Conservation (phyloP, 2,888 invertebrate species). For the Synanthedon vespiformis region DNA sequence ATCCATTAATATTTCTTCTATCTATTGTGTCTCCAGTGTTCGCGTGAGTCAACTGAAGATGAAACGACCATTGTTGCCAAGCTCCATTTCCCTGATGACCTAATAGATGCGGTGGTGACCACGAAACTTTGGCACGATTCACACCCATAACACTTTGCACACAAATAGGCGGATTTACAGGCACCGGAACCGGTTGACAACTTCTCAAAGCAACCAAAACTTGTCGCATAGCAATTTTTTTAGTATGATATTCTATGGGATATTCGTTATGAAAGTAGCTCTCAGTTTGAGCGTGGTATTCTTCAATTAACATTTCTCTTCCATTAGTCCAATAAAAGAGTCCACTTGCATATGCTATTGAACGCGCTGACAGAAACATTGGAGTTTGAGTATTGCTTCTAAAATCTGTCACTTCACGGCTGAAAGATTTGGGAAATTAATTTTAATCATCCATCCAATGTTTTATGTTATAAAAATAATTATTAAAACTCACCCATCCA, state of each 20-base stretch:
- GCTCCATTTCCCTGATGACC: constrained; percentile 79
- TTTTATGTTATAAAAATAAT: neutral
- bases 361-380: constrained; percentile 79
- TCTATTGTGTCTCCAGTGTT: constrained; percentile 35
- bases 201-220: constrained; percentile 72
- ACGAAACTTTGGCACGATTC: constrained; percentile 80
- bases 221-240: constrained; percentile 41
- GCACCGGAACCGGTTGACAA: constrained; percentile 83
- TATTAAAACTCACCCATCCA: constrained; percentile 77
- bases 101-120: constrained; percentile 83
- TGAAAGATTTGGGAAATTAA: constrained; percentile 22
- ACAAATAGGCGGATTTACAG: constrained; percentile 81
- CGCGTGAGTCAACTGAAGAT: constrained; percentile 75
- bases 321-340: constrained; percentile 91
- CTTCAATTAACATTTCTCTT: constrained; percentile 80
- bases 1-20: constrained; percentile 65
- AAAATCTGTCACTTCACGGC: constrained; percentile 78
- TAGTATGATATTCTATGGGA: constrained; percentile 62
- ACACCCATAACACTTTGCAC: constrained; percentile 86
- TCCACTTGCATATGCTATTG: constrained; percentile 80
- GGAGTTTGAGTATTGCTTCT: constrained; percentile 81
- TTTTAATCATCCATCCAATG: neutral
- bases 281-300: constrained; percentile 76
- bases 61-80: constrained; percentile 82
- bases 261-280: constrained; percentile 84